Evolutionary conservation across 2,113 vertebrate species (phyloP).

Genomic region (Poeciliopsis retropinna): DNA sequence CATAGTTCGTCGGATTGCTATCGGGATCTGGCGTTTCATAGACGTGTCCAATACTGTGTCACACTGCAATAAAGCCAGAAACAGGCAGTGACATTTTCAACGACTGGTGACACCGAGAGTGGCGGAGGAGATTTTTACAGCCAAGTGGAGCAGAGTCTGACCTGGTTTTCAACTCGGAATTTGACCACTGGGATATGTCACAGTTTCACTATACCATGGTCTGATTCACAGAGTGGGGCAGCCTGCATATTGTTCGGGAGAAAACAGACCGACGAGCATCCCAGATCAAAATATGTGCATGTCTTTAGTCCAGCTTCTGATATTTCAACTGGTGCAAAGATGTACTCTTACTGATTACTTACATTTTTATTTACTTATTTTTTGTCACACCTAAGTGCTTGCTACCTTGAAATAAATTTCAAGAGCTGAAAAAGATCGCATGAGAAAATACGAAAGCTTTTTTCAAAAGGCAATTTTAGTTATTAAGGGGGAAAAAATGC

Average conservation of each 20-base stretch:
- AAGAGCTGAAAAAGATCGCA: too few relatives aligned
- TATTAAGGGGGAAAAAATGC: too few relatives aligned
- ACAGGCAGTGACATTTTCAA: conserved; percentile 47
- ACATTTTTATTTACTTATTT: too few relatives aligned
- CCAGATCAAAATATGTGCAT: not conserved
- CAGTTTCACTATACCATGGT: not conserved
- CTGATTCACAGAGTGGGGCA: not conserved
- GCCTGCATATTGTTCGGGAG: not conserved
- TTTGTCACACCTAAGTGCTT: too few relatives aligned
- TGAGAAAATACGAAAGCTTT: too few relatives aligned
- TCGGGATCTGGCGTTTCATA: conserved; percentile 21
- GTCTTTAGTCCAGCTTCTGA: not conserved
- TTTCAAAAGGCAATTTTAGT: too few relatives aligned
- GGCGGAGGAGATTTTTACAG: not conserved
- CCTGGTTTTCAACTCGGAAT: not conserved
- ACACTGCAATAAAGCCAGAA: conserved; percentile 30
- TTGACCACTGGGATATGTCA: not conserved
- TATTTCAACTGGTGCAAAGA: not conserved
- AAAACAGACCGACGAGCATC: not conserved
- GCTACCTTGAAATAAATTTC: too few relatives aligned
- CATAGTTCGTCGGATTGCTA: conserved; percentile 22
- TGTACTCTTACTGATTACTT: not conserved
- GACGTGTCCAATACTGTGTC: conserved; percentile 27
- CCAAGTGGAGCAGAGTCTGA: not conserved
- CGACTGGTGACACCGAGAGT: conserved; percentile 12